Percentiles rank a stretch among this genome's conserved stretches.
phyloP scores from a whole-genome alignment of 2,113 vertebrate species.

The Anarrhichthys ocellatus region DNA sequence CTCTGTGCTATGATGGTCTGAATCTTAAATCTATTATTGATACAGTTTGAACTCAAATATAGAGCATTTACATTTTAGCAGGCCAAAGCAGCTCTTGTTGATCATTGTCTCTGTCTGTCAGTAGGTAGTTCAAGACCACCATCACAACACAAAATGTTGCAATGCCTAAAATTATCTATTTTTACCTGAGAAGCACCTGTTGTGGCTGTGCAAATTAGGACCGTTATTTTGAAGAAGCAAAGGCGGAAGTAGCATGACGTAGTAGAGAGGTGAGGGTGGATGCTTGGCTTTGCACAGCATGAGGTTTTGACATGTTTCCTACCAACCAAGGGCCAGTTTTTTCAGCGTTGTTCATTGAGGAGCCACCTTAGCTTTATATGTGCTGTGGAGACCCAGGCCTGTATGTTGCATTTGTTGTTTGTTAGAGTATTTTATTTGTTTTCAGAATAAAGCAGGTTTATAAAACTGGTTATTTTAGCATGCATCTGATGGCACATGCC shows the following conservation, averaged over 20 bases:
- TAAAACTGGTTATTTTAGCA: neutral
- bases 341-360: neutral
- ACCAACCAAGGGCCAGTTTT: neutral
- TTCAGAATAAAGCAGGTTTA: neutral
- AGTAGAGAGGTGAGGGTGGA: neutral
- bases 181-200: neutral
- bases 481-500: neutral
- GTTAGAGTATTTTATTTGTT: neutral
- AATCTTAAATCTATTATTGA: neutral
- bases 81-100: neutral
- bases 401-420: neutral
- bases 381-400: neutral
- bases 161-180: neutral
- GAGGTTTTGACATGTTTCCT: neutral
- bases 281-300: neutral
- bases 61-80: neutral
- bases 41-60: neutral
- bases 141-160: neutral
- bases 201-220: too few species aligned
- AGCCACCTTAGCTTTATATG: neutral
- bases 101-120: neutral
- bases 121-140: neutral
- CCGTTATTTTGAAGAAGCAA: neutral
- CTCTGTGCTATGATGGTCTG: neutral
- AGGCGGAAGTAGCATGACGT: neutral